Evolutionary conservation across 2,888 invertebrate species (phyloP).

Genomic region (Atrina japonica): DNA sequence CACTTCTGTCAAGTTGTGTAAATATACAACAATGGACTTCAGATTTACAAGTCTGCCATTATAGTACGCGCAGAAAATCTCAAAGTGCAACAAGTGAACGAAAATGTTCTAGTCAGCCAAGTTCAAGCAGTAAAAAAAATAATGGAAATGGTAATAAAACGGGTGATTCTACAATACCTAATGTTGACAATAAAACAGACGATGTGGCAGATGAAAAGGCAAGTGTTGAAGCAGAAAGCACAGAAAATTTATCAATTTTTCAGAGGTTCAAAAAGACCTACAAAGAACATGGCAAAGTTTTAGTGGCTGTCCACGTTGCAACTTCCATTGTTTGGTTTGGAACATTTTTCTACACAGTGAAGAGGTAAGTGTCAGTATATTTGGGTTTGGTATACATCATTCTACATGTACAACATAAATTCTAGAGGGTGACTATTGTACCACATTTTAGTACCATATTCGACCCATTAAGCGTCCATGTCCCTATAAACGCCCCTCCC

Average conservation of each 20-base stretch:
- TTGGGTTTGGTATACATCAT: neutral
- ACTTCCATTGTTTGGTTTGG: slow-evolving; percentile 95
- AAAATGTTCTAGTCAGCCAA: neutral
- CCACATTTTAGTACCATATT: too few relatives aligned
- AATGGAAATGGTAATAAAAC: neutral
- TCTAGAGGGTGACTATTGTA: too few relatives aligned
- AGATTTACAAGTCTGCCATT: too few relatives aligned
- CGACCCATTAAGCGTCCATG: too few relatives aligned
- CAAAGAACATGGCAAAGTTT: slow-evolving; percentile 97
- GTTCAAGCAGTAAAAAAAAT: neutral
- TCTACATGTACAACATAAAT: neutral
- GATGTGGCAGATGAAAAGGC: neutral
- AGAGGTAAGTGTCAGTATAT: slow-evolving; percentile 85
- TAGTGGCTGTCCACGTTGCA: slow-evolving; percentile 94
- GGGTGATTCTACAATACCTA: neutral
- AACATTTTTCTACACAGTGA: slow-evolving; percentile 91
- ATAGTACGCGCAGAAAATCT: too few relatives aligned
- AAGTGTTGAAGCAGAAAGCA: slow-evolving; percentile 5
- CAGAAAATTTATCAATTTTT: slow-evolving; percentile 85
- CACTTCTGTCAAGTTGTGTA: too few relatives aligned
- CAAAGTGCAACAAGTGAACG: too few relatives aligned
- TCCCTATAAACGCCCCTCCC: too few relatives aligned
- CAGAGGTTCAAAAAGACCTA: slow-evolving; percentile 94
- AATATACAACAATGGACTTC: too few relatives aligned
- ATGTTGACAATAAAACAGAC: too few relatives aligned